Evolutionary conservation across 1,140 invertebrate genomes (phyloP).

Genomic region (Radopholus similis): DNA sequence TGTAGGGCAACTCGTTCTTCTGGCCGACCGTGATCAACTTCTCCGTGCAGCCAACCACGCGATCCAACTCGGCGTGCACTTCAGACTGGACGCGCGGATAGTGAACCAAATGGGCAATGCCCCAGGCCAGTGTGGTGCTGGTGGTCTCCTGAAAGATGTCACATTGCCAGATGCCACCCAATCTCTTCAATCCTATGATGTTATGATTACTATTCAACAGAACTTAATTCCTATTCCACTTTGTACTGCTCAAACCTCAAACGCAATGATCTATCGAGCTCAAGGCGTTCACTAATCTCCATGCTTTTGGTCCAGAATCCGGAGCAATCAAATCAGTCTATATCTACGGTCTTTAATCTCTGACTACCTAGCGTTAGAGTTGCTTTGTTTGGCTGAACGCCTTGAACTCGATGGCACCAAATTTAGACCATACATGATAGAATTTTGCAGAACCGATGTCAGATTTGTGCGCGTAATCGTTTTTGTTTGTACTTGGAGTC

Average conservation of each 20-base stretch:
- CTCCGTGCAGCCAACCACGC: neutral
- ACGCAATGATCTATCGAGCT: too few relatives aligned
- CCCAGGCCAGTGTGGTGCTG: conserved; percentile 77
- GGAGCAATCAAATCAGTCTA: neutral
- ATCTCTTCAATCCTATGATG: neutral
- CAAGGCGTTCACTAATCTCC: too few relatives aligned
- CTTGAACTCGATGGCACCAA: too few relatives aligned
- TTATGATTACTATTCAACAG: neutral
- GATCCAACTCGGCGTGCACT: conserved; percentile 24
- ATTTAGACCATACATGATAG: too few relatives aligned
- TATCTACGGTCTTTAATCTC: neutral
- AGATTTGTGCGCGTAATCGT: too few relatives aligned
- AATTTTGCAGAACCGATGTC: too few relatives aligned
- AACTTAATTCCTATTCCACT: too few relatives aligned
- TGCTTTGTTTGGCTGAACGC: too few relatives aligned
- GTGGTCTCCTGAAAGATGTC: conserved; percentile 71
- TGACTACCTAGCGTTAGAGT: too few relatives aligned
- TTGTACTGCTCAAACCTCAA: too few relatives aligned
- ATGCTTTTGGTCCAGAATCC: neutral
- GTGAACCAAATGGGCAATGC: conserved; percentile 74
- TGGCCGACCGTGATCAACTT: conserved; percentile 3
- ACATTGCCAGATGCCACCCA: too few relatives aligned
- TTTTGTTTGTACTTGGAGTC: too few relatives aligned
- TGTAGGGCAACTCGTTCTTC: conserved; percentile 14
- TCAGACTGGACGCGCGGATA: conserved; percentile 69